Evolutionary conservation across 1,140 invertebrate species (phyloP).

Genomic region (Sinonovacula constricta): DNA sequence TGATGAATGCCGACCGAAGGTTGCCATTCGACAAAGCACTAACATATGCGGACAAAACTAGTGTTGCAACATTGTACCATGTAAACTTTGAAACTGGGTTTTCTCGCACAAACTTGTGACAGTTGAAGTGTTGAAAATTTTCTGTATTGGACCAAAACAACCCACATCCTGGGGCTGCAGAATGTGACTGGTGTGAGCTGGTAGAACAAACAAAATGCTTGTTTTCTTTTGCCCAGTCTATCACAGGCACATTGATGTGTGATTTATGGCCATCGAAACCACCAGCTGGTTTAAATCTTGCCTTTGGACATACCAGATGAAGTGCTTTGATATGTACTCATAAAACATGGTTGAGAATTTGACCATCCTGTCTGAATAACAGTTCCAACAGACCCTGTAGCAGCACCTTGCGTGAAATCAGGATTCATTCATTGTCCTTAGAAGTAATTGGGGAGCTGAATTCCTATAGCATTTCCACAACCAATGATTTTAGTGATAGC

Average conservation of each 20-base stretch:
- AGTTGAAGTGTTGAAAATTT: conserved; percentile 30
- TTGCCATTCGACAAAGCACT: too few species aligned
- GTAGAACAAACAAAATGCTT: conserved; percentile 41
- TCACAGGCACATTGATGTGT: conserved; percentile 24
- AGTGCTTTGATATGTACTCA: conserved; percentile 3
- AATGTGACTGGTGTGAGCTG: conserved; percentile 39
- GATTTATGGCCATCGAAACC: too few species aligned
- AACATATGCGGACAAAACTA: conserved; percentile 15
- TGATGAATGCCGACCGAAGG: too few species aligned
- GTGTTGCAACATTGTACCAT: conserved; percentile 21
- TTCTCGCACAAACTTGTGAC: conserved; percentile 23
- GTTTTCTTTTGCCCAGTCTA: conserved; percentile 27
- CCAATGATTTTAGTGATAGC: conserved; percentile 17
- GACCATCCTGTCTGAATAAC: conserved; percentile 29
- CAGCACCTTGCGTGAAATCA: conserved; percentile 19
- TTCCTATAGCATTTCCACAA: conserved; percentile 41
- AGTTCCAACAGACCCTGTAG: conserved; percentile 26
- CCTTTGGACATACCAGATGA: conserved; percentile 31
- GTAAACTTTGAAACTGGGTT: conserved; percentile 25
- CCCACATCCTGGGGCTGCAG: conserved; percentile 33
- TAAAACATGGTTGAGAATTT: conserved; percentile 23
- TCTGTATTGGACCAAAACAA: conserved; percentile 27
- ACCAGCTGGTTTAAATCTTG: conserved; percentile 11
- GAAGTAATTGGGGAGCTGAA: conserved; percentile 27
- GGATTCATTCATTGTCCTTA: conserved; percentile 22